Evolutionary conservation across 1,140 invertebrate species (phyloP), one percentile per base, ranked within the genome.

Genomic region (Mactra quadrangularis): DNA sequence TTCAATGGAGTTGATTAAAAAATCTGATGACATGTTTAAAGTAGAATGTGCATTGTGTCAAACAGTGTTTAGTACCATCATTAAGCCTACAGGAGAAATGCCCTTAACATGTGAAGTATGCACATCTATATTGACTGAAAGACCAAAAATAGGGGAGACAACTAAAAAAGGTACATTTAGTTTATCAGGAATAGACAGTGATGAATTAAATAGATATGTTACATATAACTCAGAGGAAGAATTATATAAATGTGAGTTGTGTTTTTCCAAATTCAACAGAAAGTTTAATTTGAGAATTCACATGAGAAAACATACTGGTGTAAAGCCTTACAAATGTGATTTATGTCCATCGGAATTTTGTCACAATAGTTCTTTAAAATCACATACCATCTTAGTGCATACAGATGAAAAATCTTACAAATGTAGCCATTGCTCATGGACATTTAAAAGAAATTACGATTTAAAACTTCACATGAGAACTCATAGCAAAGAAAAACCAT

Each of bases 141-240:
- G n/a, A n/a, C n/a, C n/a, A n/a, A n/a, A n/a, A n/a, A n/a, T n/a
- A n/a, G n/a, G n/a, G n/a, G n/a, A n/a, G n/a, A n/a, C n/a, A n/a
- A n/a, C n/a, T n/a, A n/a, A n/a, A n/a, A n/a, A n/a, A n/a, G n/a
- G n/a, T n/a, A n/a, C n/a, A n/a, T n/a, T n/a, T n/a, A n/a, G n/a
- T n/a, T n/a, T n/a, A n/a, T n/a, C n/a, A n/a, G n/a, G n/a, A n/a
- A n/a, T n/a, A n/a, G n/a, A n/a, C n/a, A n/a, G n/a, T n/a, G 41
- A 38, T n/a, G 27, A 84, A 50, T 52, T 87, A 15, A 70, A 72
- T 45, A 41, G 71, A n/a, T 85, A 87, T 64, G 29, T 59, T 19
- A 31, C 59, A 77, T 88, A 86, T 25, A 91, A 92, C 81, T 99
- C 88, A 92, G 97, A 97, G 9, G 98, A 99, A 92, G 98, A 98